Conservation (phyloP, 2,113 vertebrate species). For the Callorhinus ursinus region DNA sequence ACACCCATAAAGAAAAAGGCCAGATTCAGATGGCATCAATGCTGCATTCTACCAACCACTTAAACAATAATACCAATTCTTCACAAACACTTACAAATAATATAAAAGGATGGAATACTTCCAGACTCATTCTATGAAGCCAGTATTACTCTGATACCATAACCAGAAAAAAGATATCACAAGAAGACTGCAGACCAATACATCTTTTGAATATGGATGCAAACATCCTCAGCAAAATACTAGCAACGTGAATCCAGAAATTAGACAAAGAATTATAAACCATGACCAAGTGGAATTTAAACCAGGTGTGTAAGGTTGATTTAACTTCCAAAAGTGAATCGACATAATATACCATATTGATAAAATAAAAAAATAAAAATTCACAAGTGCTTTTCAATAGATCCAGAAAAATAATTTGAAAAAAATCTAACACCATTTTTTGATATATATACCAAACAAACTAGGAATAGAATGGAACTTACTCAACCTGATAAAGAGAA, state of each 20-base stretch:
- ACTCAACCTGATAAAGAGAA: not conserved
- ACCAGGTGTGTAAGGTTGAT: not conserved
- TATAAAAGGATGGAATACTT: not conserved
- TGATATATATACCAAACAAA: not conserved
- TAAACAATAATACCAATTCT: not conserved
- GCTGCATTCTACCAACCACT: not conserved
- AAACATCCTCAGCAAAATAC: not conserved
- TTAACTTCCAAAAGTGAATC: not conserved
- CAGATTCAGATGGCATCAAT: not conserved
- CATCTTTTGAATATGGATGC: not conserved
- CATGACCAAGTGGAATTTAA: not conserved
- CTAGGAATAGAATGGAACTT: not conserved
- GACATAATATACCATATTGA: not conserved
- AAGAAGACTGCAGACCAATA: not conserved
- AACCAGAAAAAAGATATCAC: not conserved
- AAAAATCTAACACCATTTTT: not conserved
- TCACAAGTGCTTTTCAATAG: not conserved
- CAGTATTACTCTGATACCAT: not conserved
- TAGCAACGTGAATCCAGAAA: not conserved
- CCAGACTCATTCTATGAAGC: not conserved
- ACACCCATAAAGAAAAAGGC: not conserved
- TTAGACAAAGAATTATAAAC: not conserved
- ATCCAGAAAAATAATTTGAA: not conserved
- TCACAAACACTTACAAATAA: not conserved
- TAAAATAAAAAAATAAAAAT: not conserved